Evolutionary conservation across 2,888 invertebrate species (phyloP).

Genomic region (Opisthograptis luteolata): DNA sequence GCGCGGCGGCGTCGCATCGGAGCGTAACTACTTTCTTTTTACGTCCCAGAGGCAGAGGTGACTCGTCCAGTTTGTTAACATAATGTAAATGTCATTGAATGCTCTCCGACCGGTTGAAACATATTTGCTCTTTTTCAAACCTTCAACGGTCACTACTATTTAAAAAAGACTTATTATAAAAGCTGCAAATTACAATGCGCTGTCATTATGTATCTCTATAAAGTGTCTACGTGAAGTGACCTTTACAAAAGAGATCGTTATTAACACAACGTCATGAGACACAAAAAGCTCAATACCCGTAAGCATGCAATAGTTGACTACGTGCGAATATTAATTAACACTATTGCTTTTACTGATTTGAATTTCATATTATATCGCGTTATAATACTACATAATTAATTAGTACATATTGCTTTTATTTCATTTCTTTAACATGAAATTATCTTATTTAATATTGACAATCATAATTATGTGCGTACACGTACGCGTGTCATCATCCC

Average conservation of each 20-base stretch:
- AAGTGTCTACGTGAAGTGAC: constrained; percentile 35
- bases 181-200: constrained; percentile 58
- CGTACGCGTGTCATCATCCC: too few species aligned
- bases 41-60: constrained; percentile 56
- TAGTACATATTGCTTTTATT: too few species aligned
- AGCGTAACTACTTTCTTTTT: constrained; percentile 71
- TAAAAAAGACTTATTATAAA: constrained; percentile 66
- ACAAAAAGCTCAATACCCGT: constrained; percentile 16
- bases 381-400: too few species aligned
- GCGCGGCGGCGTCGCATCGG: constrained; percentile 38
- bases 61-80: constrained; percentile 69
- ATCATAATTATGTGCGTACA: too few species aligned
- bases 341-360: constrained; percentile 23
- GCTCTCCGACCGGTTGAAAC: constrained; percentile 68
- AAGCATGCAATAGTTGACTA: constrained; percentile 15
- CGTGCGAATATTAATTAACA: constrained; percentile 28
- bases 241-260: constrained; percentile 35
- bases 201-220: constrained; percentile 14
- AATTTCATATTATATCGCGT: constrained; percentile 25
- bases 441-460: too few species aligned
- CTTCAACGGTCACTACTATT: constrained; percentile 54
- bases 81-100: constrained; percentile 78
- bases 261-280: constrained; percentile 14
- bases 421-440: too few species aligned
- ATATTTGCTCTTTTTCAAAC: constrained; percentile 51